phyloP scores from a whole-genome alignment of 1,140 invertebrate genomes.

The Aplysia californica region DNA sequence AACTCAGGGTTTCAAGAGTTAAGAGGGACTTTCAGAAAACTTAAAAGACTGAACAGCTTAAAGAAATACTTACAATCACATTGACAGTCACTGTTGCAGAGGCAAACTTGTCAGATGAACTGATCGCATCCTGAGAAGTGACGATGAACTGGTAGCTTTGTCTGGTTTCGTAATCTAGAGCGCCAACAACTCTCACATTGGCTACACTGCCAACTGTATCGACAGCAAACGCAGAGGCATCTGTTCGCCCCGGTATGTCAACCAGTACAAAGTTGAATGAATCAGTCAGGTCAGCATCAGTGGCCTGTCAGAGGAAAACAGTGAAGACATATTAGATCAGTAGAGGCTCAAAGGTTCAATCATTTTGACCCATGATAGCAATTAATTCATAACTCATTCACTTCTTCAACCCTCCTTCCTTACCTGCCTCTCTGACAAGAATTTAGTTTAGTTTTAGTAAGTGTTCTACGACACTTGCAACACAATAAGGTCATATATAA shows the following conservation, averaged over 20 bases:
- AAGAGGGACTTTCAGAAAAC: too few relatives aligned
- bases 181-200: background rate
- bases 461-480: too few relatives aligned
- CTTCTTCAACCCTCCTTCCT: too few relatives aligned
- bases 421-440: too few relatives aligned
- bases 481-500: too few relatives aligned
- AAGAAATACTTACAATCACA: slow-evolving; percentile 20
- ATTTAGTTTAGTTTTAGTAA: too few relatives aligned
- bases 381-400: too few relatives aligned
- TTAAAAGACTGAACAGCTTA: too few relatives aligned
- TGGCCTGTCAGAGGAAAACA: background rate
- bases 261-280: background rate
- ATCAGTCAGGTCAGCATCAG: slow-evolving; percentile 3
- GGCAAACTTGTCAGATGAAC: background rate
- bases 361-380: too few relatives aligned
- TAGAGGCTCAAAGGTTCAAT: too few relatives aligned
- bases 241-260: background rate
- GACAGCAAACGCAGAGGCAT: background rate
- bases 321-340: too few relatives aligned
- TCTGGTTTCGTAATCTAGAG: slow-evolving; percentile 15
- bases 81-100: background rate
- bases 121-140: slow-evolving; percentile 1
- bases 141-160: background rate
- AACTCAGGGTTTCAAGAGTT: too few relatives aligned
- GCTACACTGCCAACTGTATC: background rate